Evolutionary conservation across 2,113 vertebrate species (phyloP).

Genomic region (Anthoscopus minutus): DNA sequence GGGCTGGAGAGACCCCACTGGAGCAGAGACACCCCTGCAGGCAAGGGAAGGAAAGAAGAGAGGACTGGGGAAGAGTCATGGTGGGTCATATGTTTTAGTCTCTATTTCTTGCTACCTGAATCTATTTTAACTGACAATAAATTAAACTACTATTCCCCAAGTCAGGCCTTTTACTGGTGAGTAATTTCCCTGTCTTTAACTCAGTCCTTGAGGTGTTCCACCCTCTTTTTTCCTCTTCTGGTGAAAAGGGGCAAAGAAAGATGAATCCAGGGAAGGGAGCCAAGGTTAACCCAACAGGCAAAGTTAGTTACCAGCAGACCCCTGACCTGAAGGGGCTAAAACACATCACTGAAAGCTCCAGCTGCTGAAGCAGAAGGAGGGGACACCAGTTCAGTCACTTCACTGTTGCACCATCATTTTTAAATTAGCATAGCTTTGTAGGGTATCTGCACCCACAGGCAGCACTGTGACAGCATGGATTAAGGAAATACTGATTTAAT

Average conservation of each 20-base stretch:
- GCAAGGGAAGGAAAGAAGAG: background rate
- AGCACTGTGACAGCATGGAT: background rate
- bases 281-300: background rate
- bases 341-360: background rate
- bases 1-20: background rate
- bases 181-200: background rate
- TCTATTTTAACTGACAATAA: background rate
- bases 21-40: background rate
- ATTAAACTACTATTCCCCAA: background rate
- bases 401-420: background rate
- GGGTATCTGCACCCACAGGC: background rate
- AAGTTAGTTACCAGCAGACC: background rate
- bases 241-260: background rate
- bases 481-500: background rate
- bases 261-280: background rate
- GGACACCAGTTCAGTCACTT: background rate
- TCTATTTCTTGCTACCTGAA: background rate
- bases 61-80: fast-evolving
- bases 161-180: background rate
- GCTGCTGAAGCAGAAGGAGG: background rate
- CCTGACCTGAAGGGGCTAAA: background rate
- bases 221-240: background rate
- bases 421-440: background rate
- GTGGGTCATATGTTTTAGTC: background rate
- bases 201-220: background rate